Percentiles rank a stretch among this genome's conserved stretches.
phyloP scores from a whole-genome alignment of 2,888 invertebrate species.

The Thysanoteuthis rhombus region DNA sequence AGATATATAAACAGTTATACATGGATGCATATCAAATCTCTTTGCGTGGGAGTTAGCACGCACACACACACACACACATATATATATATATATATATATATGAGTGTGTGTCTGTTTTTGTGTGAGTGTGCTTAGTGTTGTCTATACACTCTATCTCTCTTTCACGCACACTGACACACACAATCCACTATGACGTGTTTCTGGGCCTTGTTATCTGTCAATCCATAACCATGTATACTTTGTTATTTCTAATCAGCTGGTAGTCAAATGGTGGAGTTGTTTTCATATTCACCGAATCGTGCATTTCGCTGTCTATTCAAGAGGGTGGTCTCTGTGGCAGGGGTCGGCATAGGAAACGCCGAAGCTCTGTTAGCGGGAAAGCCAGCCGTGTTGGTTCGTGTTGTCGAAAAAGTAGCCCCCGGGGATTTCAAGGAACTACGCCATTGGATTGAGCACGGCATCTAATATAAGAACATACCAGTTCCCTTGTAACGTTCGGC shows the following conservation, averaged over 20 bases:
- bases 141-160: neutral
- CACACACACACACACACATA: neutral
- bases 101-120: neutral
- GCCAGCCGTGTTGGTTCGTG: neutral
- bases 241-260: neutral
- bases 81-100: conserved; percentile 32
- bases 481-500: neutral
- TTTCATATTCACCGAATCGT: neutral
- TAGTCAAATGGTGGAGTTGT: neutral
- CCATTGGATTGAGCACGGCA: neutral
- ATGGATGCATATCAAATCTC: neutral
- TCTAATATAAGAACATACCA: neutral
- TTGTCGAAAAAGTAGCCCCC: neutral
- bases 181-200: neutral
- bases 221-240: neutral
- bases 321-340: neutral
- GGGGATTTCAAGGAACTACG: neutral
- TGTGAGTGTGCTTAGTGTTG: neutral
- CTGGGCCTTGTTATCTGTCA: neutral
- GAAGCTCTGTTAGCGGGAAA: neutral
- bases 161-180: neutral
- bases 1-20: neutral
- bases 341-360: neutral
- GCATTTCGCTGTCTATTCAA: neutral
- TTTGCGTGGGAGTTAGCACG: too few relatives aligned